phyloP scores from a whole-genome alignment of 2,888 invertebrate species.

The Ochropacha duplaris region DNA sequence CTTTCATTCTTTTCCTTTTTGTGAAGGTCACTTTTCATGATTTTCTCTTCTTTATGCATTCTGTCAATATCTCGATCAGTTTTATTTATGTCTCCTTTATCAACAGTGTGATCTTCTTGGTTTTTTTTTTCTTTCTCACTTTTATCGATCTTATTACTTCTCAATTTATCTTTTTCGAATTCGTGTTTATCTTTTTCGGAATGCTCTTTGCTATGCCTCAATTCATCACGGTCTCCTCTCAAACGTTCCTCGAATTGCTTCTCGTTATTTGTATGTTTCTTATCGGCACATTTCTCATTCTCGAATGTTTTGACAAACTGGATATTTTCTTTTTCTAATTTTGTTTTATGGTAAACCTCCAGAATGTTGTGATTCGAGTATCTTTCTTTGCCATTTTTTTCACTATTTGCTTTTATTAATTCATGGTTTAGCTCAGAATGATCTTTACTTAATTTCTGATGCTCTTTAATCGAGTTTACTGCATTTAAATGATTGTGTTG shows the following conservation, averaged over 20 bases:
- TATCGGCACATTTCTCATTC: constrained; percentile 61
- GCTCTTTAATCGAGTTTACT: constrained; percentile 29
- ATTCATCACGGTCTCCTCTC: constrained; percentile 69
- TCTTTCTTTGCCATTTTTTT: constrained; percentile 57
- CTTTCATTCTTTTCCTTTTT: constrained; percentile 72
- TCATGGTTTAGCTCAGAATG: constrained; percentile 41
- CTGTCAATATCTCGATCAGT: constrained; percentile 56
- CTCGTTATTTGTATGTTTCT: constrained; percentile 57
- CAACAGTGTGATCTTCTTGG: constrained; percentile 28
- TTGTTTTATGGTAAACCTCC: constrained; percentile 46
- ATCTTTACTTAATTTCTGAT: constrained; percentile 49
- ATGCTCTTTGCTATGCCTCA: constrained; percentile 58
- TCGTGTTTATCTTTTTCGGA: constrained; percentile 69
- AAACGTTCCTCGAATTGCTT: constrained; percentile 65
- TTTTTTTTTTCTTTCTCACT: constrained; percentile 57
- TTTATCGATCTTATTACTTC: constrained; percentile 55
- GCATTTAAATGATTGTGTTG: constrained; percentile 51
- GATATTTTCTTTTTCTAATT: constrained; percentile 72
- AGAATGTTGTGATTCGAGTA: constrained; percentile 37
- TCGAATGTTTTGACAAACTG: constrained; percentile 67
- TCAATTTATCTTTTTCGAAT: constrained; percentile 57
- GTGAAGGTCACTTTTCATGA: constrained; percentile 74
- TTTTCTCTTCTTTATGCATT: constrained; percentile 63
- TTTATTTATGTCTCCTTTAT: constrained; percentile 52
- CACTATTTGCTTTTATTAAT: constrained; percentile 35